Percentiles rank a stretch among this genome's conserved stretches.
Evolutionary conservation across 2,113 vertebrate genomes (phyloP).

Genomic region (Caranx melampygus): DNA sequence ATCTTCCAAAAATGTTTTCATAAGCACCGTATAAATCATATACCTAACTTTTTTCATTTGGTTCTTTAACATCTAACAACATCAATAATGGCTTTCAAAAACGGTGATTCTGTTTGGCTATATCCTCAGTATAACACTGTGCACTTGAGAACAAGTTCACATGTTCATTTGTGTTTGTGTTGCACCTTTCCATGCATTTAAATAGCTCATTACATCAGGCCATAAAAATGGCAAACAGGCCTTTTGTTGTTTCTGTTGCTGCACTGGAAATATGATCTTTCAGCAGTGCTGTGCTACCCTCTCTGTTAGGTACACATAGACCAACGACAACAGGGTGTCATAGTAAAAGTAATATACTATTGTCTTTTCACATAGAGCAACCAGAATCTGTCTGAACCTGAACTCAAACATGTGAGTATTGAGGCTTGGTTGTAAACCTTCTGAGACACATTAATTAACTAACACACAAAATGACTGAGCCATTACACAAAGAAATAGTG

Average conservation of each 20-base stretch:
- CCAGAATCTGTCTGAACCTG: neutral
- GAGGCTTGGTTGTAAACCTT: neutral
- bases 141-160: slow-evolving; percentile 28
- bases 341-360: neutral
- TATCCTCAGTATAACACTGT: slow-evolving; percentile 17
- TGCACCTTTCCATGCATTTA: slow-evolving; percentile 80
- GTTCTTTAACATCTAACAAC: too few species aligned
- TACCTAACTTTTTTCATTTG: too few species aligned
- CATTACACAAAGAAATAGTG: neutral
- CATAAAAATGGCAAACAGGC: slow-evolving; percentile 42
- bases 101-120: neutral
- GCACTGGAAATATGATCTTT: slow-evolving; percentile 57
- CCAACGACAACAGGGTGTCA: slow-evolving; percentile 2
- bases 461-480: neutral
- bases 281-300: slow-evolving; percentile 2
- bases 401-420: neutral
- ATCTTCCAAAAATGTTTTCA: neutral
- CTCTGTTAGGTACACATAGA: slow-evolving; percentile 11
- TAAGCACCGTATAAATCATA: too few species aligned
- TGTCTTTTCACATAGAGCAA: slow-evolving; percentile 4
- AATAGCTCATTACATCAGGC: slow-evolving; percentile 77
- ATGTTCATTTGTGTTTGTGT: slow-evolving; percentile 37
- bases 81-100: neutral
- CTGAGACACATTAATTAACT: neutral
- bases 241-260: slow-evolving; percentile 37